These are phyloP conservation scores for Sogatella furcifera DNA, from an alignment of 1,140 invertebrate species.

Conservation along the genomic window DNA sequence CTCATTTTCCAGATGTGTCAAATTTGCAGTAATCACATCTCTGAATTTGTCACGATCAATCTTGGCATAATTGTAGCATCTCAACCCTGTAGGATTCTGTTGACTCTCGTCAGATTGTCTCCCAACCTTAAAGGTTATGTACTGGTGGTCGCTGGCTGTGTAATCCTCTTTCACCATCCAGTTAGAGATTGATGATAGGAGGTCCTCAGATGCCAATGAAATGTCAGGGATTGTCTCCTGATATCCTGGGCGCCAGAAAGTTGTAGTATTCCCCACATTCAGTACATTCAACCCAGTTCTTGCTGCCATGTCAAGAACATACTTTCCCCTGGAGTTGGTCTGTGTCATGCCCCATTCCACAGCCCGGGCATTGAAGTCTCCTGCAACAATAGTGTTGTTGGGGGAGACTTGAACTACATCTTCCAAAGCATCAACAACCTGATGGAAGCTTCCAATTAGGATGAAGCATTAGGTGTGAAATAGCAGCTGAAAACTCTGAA, in stretches of 20 bases:
- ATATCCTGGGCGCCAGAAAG: not conserved
- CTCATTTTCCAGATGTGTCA: too few species aligned
- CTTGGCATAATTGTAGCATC: too few species aligned
- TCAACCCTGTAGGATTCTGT: too few species aligned
- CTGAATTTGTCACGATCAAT: too few species aligned
- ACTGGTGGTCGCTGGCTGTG: not conserved
- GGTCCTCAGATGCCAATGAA: not conserved
- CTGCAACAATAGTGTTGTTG: constrained; percentile 12
- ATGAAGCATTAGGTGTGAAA: constrained; percentile 10
- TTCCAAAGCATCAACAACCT: not conserved
- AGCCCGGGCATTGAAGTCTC: constrained; percentile 23
- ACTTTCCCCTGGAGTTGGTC: constrained; percentile 17
- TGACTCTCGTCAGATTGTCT: too few species aligned
- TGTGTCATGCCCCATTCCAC: constrained; percentile 19
- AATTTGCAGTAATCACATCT: too few species aligned
- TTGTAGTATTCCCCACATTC: not conserved
- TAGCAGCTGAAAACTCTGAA: constrained; percentile 15
- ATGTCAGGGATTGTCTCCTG: not conserved
- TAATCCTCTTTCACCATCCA: not conserved
- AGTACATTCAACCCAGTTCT: not conserved
- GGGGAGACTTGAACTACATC: not conserved
- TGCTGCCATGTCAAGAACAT: constrained; percentile 7
- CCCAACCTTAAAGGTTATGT: too few species aligned
- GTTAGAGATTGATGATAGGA: not conserved
- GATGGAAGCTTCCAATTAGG: not conserved